A percentile compares a stretch with the other conserved stretches of the same genome.
These are phyloP conservation scores for Halyomorpha halys DNA, from an alignment of 1,140 invertebrate species.

Conservation along the genomic window DNA sequence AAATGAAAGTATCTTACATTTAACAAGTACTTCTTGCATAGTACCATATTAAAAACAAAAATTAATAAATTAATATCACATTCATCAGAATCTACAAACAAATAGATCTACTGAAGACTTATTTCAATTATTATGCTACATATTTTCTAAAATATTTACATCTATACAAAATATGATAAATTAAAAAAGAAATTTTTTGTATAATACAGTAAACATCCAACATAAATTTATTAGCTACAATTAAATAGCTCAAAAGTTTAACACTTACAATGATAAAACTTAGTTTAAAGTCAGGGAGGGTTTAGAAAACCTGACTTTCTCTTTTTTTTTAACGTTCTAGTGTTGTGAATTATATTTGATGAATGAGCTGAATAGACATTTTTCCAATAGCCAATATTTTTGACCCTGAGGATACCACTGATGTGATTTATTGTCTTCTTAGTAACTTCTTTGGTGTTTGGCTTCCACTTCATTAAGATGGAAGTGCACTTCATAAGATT, in stretches of 20 bases:
- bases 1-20: too few species aligned
- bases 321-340: too few species aligned
- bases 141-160: too few species aligned
- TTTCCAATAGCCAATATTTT: neutral
- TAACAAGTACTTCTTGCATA: too few species aligned
- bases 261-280: neutral
- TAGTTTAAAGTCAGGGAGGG: neutral
- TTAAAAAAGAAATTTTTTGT: too few species aligned
- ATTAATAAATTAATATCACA: too few species aligned
- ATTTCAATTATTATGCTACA: too few species aligned
- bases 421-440: neutral
- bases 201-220: neutral
- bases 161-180: too few species aligned
- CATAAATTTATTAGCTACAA: neutral
- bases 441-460: neutral
- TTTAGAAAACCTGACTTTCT: neutral
- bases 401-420: neutral
- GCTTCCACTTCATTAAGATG: neutral
- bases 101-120: too few species aligned
- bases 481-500: slow-evolving; percentile 4
- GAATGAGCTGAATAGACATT: neutral
- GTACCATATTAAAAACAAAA: too few species aligned
- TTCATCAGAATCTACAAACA: too few species aligned
- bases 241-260: neutral
- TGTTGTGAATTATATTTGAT: neutral